Percentiles rank a stretch among this genome's conserved stretches.
Evolutionary conservation across 1,140 invertebrate species (phyloP).

Genomic region (Conopomorpha cramerella): DNA sequence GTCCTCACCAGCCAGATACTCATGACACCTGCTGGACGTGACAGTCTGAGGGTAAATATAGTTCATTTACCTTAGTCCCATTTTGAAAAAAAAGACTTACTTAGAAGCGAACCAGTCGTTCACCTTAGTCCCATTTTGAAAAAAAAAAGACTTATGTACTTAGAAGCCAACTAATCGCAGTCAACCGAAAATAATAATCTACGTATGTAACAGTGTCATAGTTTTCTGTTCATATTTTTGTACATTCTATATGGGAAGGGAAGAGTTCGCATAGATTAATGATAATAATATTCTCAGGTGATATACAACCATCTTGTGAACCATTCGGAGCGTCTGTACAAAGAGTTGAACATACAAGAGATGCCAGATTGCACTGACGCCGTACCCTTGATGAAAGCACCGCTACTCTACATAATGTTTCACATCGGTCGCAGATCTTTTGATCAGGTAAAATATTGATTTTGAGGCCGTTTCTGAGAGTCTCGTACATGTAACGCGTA

Average conservation of each 20-base stretch:
- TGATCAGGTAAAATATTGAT: conserved; percentile 64
- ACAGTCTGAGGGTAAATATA: conserved; percentile 63
- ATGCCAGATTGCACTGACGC: conserved; percentile 15
- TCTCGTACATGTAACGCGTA: too few relatives aligned
- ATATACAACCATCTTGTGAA: conserved; percentile 70
- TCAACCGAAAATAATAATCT: too few relatives aligned
- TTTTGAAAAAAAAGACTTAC: too few relatives aligned
- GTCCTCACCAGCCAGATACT: conserved; percentile 54
- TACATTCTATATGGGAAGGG: too few relatives aligned
- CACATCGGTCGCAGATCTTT: conserved; percentile 72
- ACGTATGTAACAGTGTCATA: too few relatives aligned
- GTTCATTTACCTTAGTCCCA: too few relatives aligned
- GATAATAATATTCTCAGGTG: conserved; percentile 65
- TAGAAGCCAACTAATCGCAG: too few relatives aligned
- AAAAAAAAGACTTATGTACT: too few relatives aligned
- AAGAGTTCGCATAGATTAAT: too few relatives aligned
- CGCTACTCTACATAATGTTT: conserved; percentile 75
- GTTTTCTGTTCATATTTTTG: too few relatives aligned
- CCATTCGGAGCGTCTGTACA: conserved; percentile 69
- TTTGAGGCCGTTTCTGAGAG: neutral
- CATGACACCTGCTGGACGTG: conserved; percentile 57
- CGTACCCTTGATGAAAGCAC: conserved; percentile 54
- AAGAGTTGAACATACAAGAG: conserved; percentile 60
- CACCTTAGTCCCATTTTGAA: too few relatives aligned
- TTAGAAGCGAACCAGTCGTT: too few relatives aligned